Conservation (phyloP, 2,113 vertebrate genomes). For the Urocolius indicus region DNA sequence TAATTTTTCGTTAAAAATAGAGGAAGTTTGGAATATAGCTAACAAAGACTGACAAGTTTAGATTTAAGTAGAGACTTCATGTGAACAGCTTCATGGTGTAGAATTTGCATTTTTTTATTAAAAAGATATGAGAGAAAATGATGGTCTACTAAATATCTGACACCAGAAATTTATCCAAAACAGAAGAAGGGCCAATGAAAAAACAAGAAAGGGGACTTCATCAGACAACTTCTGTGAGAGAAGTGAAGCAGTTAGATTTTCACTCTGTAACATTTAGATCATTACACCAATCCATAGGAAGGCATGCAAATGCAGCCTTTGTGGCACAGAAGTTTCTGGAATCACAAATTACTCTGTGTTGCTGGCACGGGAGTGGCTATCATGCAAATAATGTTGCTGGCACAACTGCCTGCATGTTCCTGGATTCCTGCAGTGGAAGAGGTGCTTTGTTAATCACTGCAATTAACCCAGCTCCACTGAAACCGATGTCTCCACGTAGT, state of each 20-base stretch:
- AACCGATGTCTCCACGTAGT: neutral
- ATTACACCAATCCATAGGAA: neutral
- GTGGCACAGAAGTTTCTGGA: neutral
- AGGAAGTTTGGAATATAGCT: neutral
- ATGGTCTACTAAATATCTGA: neutral
- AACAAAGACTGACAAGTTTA: neutral
- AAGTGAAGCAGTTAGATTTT: neutral
- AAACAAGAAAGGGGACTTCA: neutral
- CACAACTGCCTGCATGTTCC: fast-evolving
- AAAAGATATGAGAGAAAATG: neutral
- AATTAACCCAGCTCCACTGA: neutral
- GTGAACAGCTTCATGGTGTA: neutral
- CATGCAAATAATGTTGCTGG: neutral
- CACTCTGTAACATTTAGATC: neutral
- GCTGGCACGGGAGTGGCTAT: neutral
- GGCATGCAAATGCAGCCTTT: neutral
- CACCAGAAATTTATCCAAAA: neutral
- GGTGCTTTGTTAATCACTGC: neutral
- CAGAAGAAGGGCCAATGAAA: neutral
- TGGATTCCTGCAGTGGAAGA: neutral
- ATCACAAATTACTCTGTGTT: neutral
- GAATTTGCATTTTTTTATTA: neutral
- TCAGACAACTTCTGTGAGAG: neutral
- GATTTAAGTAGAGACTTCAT: neutral
- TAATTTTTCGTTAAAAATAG: neutral